Evolutionary conservation across 2,113 vertebrate species (phyloP).

Genomic region (Brevimyrus niger): DNA sequence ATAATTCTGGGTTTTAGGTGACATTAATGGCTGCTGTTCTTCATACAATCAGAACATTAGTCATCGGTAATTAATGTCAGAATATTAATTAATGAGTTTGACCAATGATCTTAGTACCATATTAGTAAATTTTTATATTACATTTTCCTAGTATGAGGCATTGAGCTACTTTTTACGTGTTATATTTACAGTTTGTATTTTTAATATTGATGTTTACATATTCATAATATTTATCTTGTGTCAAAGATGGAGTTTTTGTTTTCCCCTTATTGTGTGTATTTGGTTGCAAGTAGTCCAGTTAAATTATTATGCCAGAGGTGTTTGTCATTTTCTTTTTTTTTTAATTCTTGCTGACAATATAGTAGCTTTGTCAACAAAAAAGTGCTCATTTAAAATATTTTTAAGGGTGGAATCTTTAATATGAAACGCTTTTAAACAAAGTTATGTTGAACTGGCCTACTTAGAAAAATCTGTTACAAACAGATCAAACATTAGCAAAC

Average conservation of each 20-base stretch:
- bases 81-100: background rate
- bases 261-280: background rate
- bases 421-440: background rate
- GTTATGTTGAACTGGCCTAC: background rate
- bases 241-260: background rate
- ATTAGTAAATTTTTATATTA: background rate
- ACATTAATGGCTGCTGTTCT: background rate
- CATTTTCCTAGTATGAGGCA: background rate
- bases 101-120: background rate
- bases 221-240: background rate
- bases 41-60: background rate
- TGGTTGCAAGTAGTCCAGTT: background rate
- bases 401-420: background rate
- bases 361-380: background rate
- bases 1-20: background rate
- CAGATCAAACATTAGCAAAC: background rate
- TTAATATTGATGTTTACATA: background rate
- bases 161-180: background rate
- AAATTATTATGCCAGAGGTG: background rate
- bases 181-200: background rate
- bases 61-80: background rate
- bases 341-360: background rate
- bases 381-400: background rate
- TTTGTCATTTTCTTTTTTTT: background rate
- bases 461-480: background rate